These are phyloP conservation scores for Mesoclemmys tuberculata DNA, from an alignment of 2,113 vertebrate genomes.

Conservation along the genomic window DNA sequence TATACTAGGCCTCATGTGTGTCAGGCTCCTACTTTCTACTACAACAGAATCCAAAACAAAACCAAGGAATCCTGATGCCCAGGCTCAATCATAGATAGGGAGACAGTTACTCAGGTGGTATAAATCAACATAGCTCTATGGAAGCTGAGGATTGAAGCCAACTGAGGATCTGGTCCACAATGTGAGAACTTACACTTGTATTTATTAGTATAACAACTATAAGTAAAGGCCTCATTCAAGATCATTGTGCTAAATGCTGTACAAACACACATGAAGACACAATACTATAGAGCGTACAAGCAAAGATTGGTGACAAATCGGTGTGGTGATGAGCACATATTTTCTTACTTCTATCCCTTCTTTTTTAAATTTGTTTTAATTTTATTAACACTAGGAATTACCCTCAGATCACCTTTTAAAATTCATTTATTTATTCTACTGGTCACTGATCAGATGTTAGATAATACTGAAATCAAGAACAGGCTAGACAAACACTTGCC, in stretches of 20 bases:
- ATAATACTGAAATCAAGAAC: no score
- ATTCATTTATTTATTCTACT: neutral
- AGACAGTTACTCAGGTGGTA: neutral
- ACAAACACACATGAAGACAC: neutral
- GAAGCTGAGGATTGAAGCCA: no score
- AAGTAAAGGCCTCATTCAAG: neutral
- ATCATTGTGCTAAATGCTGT: neutral
- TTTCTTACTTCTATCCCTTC: neutral
- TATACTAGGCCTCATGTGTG: no score
- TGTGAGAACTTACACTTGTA: neutral
- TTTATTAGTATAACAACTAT: neutral
- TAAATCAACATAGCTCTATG: neutral
- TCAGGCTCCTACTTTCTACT: no score
- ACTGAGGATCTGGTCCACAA: neutral
- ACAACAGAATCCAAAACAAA: no score
- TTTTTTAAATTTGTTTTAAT: neutral
- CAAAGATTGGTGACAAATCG: neutral
- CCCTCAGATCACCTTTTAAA: no score
- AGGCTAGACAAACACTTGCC: no score
- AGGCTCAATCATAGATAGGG: no score
- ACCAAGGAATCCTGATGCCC: no score
- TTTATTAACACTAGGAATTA: neutral
- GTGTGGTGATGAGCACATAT: neutral
- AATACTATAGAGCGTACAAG: neutral
- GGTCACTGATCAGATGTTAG: no score